phyloP scores from a whole-genome alignment of 2,797 vertebrate species.

The Ambastaia sidthimunki region DNA sequence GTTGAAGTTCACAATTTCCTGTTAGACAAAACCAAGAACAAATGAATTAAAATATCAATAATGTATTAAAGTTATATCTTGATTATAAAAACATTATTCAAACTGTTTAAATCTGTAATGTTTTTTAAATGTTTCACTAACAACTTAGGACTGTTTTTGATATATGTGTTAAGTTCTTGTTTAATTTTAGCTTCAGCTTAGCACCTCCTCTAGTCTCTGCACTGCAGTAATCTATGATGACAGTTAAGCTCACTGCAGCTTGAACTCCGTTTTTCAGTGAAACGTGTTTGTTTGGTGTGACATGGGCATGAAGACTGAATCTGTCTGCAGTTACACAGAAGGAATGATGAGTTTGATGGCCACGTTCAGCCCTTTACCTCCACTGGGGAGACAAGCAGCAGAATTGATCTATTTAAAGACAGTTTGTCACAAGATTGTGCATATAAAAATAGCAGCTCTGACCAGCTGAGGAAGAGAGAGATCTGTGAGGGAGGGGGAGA shows the following conservation, averaged over 20 bases:
- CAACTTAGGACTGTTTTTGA: no score
- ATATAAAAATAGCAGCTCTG: no score
- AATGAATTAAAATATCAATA: neutral
- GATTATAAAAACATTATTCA: no score
- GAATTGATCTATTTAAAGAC: no score
- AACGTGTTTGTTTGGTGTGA: neutral
- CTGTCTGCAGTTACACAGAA: conserved; percentile 72
- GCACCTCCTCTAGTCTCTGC: neutral
- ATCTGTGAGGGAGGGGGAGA: no score
- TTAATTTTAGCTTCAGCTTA: no score
- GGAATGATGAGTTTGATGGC: conserved; percentile 75
- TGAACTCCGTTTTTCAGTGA: neutral
- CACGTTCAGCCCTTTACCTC: conserved; percentile 63
- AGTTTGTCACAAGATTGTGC: no score
- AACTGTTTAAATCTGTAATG: no score
- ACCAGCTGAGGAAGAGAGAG: no score
- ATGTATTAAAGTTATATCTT: neutral
- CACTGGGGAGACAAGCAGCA: no score
- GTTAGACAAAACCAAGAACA: conserved; percentile 47
- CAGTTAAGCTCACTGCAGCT: neutral
- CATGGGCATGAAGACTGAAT: conserved; percentile 20
- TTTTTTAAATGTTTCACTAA: no score
- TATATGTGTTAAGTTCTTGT: neutral
- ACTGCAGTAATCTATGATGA: conserved; percentile 21
- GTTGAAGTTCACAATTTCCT: conserved; percentile 99